Percentiles rank a stretch among this genome's conserved stretches.
phyloP scores from a whole-genome alignment of 2,888 invertebrate genomes.

The Lycophotia porphyrea region DNA sequence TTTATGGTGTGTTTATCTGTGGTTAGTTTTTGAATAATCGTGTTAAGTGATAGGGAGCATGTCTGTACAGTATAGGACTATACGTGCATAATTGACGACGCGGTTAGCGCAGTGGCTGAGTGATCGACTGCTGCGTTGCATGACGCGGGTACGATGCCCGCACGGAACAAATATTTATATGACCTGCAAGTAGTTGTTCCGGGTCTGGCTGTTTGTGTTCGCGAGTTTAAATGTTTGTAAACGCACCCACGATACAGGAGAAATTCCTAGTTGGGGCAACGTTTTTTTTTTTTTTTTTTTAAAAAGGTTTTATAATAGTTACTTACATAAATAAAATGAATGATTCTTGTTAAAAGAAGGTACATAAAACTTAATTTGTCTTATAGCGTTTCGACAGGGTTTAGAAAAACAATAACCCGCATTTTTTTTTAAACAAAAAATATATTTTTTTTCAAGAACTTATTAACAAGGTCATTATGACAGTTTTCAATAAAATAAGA shows the following conservation, averaged over 20 bases:
- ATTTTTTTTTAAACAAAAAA: not conserved
- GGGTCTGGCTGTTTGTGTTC: too few species aligned
- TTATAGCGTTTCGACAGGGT: not conserved
- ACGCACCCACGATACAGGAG: too few species aligned
- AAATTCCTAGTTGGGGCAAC: too few species aligned
- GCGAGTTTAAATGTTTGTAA: too few species aligned
- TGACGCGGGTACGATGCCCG: too few species aligned
- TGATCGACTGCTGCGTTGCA: too few species aligned
- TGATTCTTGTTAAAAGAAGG: not conserved
- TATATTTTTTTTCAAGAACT: not conserved
- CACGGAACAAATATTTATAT: too few species aligned
- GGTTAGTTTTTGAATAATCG: constrained; percentile 6
- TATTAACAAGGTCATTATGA: not conserved
- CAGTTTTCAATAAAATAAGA: not conserved
- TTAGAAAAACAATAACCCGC: not conserved
- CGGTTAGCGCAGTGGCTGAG: too few species aligned
- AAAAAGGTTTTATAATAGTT: too few species aligned
- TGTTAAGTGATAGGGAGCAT: not conserved
- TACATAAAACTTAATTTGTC: not conserved
- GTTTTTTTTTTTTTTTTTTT: not conserved
- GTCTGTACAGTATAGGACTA: too few species aligned
- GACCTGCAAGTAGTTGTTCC: too few species aligned
- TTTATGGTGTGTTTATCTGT: constrained; percentile 31
- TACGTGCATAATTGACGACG: too few species aligned
- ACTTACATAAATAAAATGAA: not conserved